These are phyloP conservation scores for Rachycentron canadum DNA, from an alignment of 2,797 vertebrate genomes.

Conservation along the genomic window DNA sequence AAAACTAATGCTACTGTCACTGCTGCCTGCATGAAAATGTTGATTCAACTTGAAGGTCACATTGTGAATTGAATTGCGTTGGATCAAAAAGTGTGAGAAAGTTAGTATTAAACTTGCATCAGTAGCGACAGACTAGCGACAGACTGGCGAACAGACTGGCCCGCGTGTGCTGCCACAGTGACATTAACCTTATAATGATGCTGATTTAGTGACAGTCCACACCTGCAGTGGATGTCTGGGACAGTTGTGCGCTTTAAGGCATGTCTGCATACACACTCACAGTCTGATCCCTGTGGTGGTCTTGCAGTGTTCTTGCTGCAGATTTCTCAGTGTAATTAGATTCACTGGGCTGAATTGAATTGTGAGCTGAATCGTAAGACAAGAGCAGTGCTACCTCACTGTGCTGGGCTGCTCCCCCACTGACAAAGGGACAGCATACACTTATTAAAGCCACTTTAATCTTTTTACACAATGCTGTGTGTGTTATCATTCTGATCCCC, in stretches of 20 bases:
- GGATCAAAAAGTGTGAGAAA: no score
- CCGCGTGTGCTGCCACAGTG: background rate
- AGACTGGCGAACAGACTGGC: background rate
- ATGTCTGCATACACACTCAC: constrained; percentile 6
- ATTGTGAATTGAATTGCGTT: no score
- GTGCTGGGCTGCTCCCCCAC: background rate
- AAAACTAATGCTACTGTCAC: no score
- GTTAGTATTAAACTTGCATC: no score
- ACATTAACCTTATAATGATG: constrained; percentile 1
- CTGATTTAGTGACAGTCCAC: constrained; percentile 3
- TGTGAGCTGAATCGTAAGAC: constrained; percentile 35
- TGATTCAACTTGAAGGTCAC: no score
- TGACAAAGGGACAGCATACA: background rate
- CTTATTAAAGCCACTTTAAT: constrained; percentile 9
- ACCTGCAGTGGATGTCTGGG: constrained; percentile 4
- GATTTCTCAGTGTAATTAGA: constrained; percentile 52
- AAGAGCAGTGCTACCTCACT: constrained; percentile 16
- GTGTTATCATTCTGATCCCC: constrained; percentile 16
- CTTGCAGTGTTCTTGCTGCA: constrained; percentile 35
- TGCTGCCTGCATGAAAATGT: no score
- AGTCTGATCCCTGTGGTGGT: background rate
- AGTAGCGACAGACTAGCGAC: constrained; percentile 10
- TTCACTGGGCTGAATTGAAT: constrained; percentile 48
- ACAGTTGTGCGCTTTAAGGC: background rate
- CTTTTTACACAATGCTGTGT: constrained; percentile 1